A percentile compares a stretch with the other conserved stretches of the same genome.
Evolutionary conservation across 1,140 invertebrate species (phyloP).

Genomic region (Lerema accius): DNA sequence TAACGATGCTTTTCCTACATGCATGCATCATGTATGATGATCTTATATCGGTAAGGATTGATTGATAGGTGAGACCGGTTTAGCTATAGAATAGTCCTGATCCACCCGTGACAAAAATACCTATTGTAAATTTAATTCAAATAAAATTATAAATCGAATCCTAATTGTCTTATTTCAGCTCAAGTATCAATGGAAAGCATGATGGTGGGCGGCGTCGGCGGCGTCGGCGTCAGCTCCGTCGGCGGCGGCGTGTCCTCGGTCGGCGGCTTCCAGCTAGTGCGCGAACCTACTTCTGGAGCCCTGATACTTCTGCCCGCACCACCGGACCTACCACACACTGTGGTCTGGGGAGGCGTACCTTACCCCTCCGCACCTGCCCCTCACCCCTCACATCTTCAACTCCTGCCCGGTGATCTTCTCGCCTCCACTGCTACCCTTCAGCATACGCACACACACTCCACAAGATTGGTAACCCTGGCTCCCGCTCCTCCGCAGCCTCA

Average conservation of each 20-base stretch:
- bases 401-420: conserved; percentile 83
- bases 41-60: too few species aligned
- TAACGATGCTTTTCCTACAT: too few species aligned
- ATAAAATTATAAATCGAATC: neutral
- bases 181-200: conserved; percentile 87
- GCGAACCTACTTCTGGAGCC: conserved; percentile 91
- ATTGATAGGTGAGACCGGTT: too few species aligned
- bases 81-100: too few species aligned
- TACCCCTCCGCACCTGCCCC: conserved; percentile 85
- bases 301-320: conserved; percentile 89
- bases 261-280: conserved; percentile 87
- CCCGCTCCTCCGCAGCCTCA: conserved; percentile 76
- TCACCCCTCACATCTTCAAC: conserved; percentile 84
- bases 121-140: too few species aligned
- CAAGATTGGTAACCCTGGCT: conserved; percentile 83
- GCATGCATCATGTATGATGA: too few species aligned
- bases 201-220: conserved; percentile 82
- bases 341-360: conserved; percentile 88
- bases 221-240: conserved; percentile 80
- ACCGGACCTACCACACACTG: conserved; percentile 88
- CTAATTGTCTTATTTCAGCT: conserved; percentile 71
- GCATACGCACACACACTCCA: conserved; percentile 84
- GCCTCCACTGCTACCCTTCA: conserved; percentile 80
- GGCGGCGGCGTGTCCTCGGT: conserved; percentile 62
- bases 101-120: too few species aligned